Evolutionary conservation across 2,797 vertebrate species (phyloP).

Genomic region (Cossypha caffra): DNA sequence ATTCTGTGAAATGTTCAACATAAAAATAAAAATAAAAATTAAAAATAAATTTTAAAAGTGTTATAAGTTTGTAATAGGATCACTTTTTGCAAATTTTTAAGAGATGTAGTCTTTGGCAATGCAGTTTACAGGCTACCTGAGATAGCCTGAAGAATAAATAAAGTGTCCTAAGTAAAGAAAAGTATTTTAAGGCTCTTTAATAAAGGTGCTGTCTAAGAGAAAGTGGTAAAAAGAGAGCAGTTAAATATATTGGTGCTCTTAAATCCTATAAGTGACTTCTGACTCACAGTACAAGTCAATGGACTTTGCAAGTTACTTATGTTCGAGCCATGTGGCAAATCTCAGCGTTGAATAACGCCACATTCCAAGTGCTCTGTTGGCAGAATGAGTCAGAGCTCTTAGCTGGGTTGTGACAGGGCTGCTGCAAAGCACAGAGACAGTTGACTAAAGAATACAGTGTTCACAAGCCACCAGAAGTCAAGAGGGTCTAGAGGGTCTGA

Average conservation of each 20-base stretch:
- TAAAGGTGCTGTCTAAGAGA: neutral
- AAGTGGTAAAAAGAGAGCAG: neutral
- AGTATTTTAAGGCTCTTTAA: neutral
- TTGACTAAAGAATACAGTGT: neutral
- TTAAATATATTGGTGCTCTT: conserved; percentile 3
- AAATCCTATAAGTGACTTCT: conserved; percentile 18
- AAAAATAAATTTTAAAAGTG: too few species aligned
- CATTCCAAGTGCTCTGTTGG: neutral
- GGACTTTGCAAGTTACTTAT: neutral
- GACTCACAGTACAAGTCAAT: neutral
- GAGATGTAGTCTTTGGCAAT: rapidly evolving
- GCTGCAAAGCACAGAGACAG: neutral
- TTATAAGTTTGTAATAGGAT: neutral
- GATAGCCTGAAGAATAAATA: neutral
- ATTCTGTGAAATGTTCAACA: neutral
- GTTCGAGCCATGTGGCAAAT: neutral
- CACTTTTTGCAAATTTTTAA: neutral
- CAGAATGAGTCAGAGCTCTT: neutral
- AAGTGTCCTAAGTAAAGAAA: neutral
- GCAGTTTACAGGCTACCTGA: neutral
- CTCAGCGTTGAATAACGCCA: neutral
- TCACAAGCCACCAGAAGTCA: neutral
- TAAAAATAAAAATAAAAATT: neutral
- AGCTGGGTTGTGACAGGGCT: neutral
- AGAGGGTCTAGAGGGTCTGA: neutral